These are phyloP conservation scores for Telenomus remus DNA, from an alignment of 1,140 invertebrate genomes.

Conservation along the genomic window DNA sequence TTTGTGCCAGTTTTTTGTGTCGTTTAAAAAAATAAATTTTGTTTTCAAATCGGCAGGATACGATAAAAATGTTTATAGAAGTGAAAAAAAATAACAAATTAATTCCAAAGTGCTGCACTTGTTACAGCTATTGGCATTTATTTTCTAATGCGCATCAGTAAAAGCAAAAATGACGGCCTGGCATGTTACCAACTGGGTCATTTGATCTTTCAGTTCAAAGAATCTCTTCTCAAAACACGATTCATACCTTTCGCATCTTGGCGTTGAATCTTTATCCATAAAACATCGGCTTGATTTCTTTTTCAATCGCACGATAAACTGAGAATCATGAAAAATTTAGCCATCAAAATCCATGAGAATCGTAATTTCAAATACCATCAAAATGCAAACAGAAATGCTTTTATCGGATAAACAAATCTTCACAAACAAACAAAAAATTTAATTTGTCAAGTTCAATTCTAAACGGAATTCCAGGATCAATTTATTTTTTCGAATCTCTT, in stretches of 20 bases:
- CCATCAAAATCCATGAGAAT: background rate
- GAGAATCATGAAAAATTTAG: constrained; percentile 17
- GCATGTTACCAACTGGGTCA: constrained; percentile 64
- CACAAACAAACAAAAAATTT: too few relatives aligned
- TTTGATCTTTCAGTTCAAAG: constrained; percentile 60
- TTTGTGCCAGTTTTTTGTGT: too few relatives aligned
- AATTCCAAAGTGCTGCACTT: constrained; percentile 2
- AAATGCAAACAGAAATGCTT: too few relatives aligned
- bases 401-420: too few relatives aligned
- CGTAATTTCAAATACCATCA: background rate
- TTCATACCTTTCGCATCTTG: constrained; percentile 22
- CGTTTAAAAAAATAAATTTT: too few relatives aligned
- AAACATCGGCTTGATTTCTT: constrained; percentile 39
- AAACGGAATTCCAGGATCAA: too few relatives aligned
- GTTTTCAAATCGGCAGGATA: too few relatives aligned
- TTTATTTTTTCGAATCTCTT: too few relatives aligned
- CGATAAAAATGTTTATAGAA: background rate
- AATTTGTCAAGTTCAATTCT: too few relatives aligned
- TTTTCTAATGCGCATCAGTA: constrained; percentile 34
- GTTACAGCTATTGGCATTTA: constrained; percentile 32
- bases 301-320: constrained; percentile 16
- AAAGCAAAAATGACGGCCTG: constrained; percentile 56
- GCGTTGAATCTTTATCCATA: constrained; percentile 30
- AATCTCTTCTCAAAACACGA: constrained; percentile 51
- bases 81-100: constrained; percentile 9